These are phyloP conservation scores for Acleris emargana DNA, from an alignment of 2,888 invertebrate genomes.

Conservation along the genomic window DNA sequence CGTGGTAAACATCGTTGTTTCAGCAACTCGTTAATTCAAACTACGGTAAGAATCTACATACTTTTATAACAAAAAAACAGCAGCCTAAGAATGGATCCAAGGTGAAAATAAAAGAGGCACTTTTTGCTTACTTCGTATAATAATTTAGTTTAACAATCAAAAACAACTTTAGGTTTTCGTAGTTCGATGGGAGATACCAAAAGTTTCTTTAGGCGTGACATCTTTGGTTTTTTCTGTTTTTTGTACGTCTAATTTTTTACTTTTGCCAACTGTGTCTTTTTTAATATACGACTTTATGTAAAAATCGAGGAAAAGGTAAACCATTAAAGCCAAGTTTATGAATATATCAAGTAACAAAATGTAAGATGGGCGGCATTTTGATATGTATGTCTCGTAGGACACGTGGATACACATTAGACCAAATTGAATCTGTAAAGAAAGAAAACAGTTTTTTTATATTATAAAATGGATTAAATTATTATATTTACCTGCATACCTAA, in stretches of 20 bases:
- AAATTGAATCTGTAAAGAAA: slow-evolving; percentile 23
- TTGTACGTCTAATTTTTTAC: neutral
- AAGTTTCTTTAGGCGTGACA: neutral
- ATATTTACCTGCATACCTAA: too few species aligned
- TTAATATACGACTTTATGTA: slow-evolving; percentile 16
- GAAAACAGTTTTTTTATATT: neutral
- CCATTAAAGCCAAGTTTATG: slow-evolving; percentile 9
- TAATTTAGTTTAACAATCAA: too few species aligned
- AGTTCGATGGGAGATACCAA: too few species aligned
- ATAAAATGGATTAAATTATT: neutral
- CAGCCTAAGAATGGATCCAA: too few species aligned
- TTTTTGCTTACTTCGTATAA: too few species aligned
- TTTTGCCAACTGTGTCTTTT: neutral
- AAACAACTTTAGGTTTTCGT: too few species aligned
- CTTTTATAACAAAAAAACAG: too few species aligned
- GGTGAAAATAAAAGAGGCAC: too few species aligned
- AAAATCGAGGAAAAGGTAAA: slow-evolving; percentile 24
- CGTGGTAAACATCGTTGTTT: too few species aligned
- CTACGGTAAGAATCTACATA: too few species aligned
- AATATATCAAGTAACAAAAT: slow-evolving; percentile 1
- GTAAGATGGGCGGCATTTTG: slow-evolving; percentile 15
- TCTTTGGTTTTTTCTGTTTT: neutral
- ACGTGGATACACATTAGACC: slow-evolving; percentile 16
- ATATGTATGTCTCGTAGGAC: neutral
- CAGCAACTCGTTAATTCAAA: too few species aligned